These are phyloP conservation scores for Pipistrellus pipistrellus DNA, from an alignment of 2,797 vertebrate species.

Conservation along the genomic window DNA sequence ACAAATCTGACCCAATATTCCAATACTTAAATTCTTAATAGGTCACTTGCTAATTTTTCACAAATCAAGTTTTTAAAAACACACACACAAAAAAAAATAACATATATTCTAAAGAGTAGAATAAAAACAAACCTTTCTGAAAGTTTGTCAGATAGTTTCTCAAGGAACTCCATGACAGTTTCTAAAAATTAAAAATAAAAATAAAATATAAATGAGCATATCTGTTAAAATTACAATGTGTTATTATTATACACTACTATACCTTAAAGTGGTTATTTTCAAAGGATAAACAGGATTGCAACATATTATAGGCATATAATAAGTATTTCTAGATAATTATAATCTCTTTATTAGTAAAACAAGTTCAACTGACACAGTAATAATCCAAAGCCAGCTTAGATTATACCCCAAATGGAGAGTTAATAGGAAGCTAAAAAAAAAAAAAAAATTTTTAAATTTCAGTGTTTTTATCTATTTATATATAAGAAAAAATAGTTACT, in stretches of 20 bases:
- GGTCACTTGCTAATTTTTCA: background rate
- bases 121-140: slow-evolving; percentile 91
- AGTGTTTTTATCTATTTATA: background rate
- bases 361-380: background rate
- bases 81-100: background rate
- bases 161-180: slow-evolving; percentile 95
- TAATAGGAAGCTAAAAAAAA: background rate
- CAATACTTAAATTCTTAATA: background rate
- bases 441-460: slow-evolving; percentile 36
- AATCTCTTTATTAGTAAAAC: slow-evolving; percentile 47
- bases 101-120: background rate
- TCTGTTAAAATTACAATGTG: background rate
- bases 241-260: background rate
- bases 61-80: background rate
- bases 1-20: background rate
- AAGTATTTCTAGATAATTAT: slow-evolving; percentile 25
- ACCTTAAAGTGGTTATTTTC: background rate
- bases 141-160: slow-evolving; percentile 95
- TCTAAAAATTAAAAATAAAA: slow-evolving; percentile 90
- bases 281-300: background rate
- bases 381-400: slow-evolving; percentile 7
- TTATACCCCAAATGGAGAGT: background rate
- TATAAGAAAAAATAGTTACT: background rate
- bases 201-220: background rate
- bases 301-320: background rate